These are phyloP conservation scores for Timema cristinae DNA, from an alignment of 2,888 invertebrate genomes.

Conservation along the genomic window DNA sequence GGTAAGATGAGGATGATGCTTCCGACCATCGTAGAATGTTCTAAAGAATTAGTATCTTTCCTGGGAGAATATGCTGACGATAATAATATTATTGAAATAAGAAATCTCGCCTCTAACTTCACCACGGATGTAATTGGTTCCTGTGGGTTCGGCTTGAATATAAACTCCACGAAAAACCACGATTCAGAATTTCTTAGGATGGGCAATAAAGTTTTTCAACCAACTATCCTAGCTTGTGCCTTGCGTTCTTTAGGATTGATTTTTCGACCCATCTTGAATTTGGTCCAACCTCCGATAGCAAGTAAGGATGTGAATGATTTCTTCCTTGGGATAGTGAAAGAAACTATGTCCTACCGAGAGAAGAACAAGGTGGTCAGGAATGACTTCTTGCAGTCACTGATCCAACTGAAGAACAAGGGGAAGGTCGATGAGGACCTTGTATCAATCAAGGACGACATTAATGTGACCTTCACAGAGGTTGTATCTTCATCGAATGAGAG, in stretches of 20 bases:
- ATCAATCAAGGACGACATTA: too few relatives aligned
- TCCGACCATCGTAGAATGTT: slow-evolving; percentile 21
- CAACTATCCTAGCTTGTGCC: slow-evolving; percentile 36
- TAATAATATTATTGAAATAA: slow-evolving; percentile 39
- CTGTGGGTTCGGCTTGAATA: slow-evolving; percentile 49
- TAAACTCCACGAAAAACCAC: slow-evolving; percentile 44
- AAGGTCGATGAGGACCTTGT: slow-evolving; percentile 37
- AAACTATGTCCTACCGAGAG: slow-evolving; percentile 36
- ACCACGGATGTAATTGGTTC: slow-evolving; percentile 51
- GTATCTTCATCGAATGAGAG: too few relatives aligned
- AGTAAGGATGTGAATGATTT: slow-evolving; percentile 43
- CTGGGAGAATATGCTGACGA: neutral
- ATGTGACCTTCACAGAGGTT: too few relatives aligned
- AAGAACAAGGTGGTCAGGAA: slow-evolving; percentile 35
- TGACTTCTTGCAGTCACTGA: slow-evolving; percentile 55
- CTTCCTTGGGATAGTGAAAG: slow-evolving; percentile 41
- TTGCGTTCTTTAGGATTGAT: slow-evolving; percentile 37
- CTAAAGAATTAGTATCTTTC: slow-evolving; percentile 18
- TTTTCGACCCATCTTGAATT: neutral
- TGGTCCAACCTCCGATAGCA: neutral
- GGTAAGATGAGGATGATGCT: slow-evolving; percentile 30
- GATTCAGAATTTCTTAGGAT: slow-evolving; percentile 44
- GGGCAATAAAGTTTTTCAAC: slow-evolving; percentile 42
- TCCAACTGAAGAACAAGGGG: slow-evolving; percentile 49
- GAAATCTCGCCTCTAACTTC: slow-evolving; percentile 45